A percentile compares a stretch with the other conserved stretches of the same genome.
Evolutionary conservation across 2,113 vertebrate species (phyloP).

Genomic region (Rhinopomastus cyanomelas): DNA sequence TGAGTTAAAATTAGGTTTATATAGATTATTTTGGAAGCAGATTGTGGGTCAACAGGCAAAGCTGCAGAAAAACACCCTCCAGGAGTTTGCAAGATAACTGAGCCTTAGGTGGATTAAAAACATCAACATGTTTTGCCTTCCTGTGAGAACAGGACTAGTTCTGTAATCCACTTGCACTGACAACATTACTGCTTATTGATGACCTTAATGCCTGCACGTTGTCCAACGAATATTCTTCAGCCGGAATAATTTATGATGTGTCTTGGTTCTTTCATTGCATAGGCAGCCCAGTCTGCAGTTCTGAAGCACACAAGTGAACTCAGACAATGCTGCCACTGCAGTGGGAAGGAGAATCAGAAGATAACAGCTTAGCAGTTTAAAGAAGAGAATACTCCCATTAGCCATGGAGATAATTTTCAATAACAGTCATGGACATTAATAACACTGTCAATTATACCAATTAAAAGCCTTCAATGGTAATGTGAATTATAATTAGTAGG

Average conservation of each 20-base stretch:
- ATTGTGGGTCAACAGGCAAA: neutral
- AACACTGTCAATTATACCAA: slow-evolving; percentile 22
- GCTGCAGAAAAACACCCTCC: neutral
- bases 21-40: neutral
- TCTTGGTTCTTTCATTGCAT: neutral
- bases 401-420: neutral
- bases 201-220: neutral
- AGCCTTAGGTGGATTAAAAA: neutral
- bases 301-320: neutral
- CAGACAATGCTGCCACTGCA: rapidly evolving
- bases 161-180: rapidly evolving
- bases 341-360: neutral
- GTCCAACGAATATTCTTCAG: neutral
- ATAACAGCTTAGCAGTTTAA: neutral
- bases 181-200: neutral
- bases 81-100: neutral
- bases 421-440: slow-evolving; percentile 23
- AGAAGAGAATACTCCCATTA: neutral
- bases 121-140: neutral
- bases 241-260: rapidly evolving
- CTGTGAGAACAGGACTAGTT: neutral
- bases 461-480: slow-evolving; percentile 27
- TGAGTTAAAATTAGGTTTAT: neutral
- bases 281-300: neutral
- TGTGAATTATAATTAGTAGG: slow-evolving; percentile 29